Conservation (phyloP, 35 echinoderm and acorn worm genomes). For the Holothuria glaberrima region DNA sequence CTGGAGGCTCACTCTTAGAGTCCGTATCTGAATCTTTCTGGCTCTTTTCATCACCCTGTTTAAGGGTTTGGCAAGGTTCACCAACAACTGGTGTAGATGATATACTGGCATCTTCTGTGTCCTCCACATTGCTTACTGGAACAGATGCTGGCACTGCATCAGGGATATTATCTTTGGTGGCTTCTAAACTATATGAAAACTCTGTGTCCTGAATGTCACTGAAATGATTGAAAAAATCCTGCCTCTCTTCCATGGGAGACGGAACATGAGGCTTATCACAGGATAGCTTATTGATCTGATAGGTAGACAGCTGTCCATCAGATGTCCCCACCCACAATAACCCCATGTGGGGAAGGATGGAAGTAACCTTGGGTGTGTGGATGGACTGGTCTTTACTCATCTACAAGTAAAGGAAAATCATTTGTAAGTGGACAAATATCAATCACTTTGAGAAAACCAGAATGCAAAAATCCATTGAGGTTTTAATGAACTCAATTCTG, state of each 20-base stretch:
- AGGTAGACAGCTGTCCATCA: slow-evolving; percentile 82
- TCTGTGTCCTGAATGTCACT: slow-evolving; percentile 15
- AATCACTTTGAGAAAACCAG: neutral
- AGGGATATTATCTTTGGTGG: neutral
- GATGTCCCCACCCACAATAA: slow-evolving; percentile 94
- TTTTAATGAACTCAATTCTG: too few relatives aligned
- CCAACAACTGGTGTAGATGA: neutral
- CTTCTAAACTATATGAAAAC: slow-evolving; percentile 6
- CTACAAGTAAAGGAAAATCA: slow-evolving; percentile 36
- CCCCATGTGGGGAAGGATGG: slow-evolving; percentile 75
- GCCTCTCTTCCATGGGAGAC: slow-evolving; percentile 34
- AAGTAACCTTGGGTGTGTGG: slow-evolving; percentile 74
- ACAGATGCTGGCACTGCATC: neutral
- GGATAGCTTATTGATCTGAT: slow-evolving; percentile 63
- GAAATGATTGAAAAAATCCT: neutral
- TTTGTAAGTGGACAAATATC: neutral
- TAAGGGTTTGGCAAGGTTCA: neutral
- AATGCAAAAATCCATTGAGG: neutral
- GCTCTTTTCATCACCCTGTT: neutral
- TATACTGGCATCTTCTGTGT: neutral
- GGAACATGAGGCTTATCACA: slow-evolving; percentile 38
- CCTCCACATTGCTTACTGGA: neutral
- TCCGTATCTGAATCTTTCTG: slow-evolving; percentile 21
- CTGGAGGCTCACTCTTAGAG: slow-evolving; percentile 34
- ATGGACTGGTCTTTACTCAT: slow-evolving; percentile 45